Percentiles rank a stretch among this genome's conserved stretches.
Conservation (phyloP, 2,797 vertebrate species). For the Craterocephalus amniculus region DNA sequence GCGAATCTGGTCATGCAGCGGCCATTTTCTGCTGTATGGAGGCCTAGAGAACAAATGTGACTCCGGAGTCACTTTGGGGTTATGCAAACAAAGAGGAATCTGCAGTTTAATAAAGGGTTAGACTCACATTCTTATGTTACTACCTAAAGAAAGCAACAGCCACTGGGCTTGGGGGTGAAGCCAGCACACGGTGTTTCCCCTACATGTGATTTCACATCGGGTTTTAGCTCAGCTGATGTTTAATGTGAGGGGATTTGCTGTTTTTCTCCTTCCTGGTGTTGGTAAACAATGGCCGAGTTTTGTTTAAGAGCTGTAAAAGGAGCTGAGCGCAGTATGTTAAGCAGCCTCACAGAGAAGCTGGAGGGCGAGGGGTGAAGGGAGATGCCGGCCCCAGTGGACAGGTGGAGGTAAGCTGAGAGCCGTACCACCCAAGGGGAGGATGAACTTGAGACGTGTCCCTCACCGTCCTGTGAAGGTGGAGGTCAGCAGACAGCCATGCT, state of each 20-base stretch:
- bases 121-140: conserved; percentile 81
- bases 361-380: conserved; percentile 77
- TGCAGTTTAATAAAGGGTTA: conserved; percentile 81
- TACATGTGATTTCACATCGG: conserved; percentile 9
- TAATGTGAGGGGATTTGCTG: not conserved
- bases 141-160: conserved; percentile 72
- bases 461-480: conserved; percentile 80
- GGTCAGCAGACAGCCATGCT: conserved; percentile 78
- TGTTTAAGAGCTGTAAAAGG: conserved; percentile 75
- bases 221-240: not conserved
- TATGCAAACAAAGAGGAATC: conserved; percentile 78
- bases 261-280: conserved; percentile 35
- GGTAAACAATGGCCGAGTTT: conserved; percentile 69
- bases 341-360: conserved; percentile 66
- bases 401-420: conserved; percentile 85
- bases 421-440: conserved; percentile 84
- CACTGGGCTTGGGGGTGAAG: conserved; percentile 58
- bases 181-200: conserved; percentile 32
- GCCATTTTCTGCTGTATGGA: conserved; percentile 77
- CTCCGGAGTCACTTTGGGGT: conserved; percentile 79
- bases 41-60: conserved; percentile 80
- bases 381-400: conserved; percentile 75
- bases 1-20: conserved; percentile 76
- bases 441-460: conserved; percentile 87
- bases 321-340: conserved; percentile 78